These are phyloP conservation scores for Buathra laborator DNA, from an alignment of 2,888 invertebrate genomes.

Conservation along the genomic window DNA sequence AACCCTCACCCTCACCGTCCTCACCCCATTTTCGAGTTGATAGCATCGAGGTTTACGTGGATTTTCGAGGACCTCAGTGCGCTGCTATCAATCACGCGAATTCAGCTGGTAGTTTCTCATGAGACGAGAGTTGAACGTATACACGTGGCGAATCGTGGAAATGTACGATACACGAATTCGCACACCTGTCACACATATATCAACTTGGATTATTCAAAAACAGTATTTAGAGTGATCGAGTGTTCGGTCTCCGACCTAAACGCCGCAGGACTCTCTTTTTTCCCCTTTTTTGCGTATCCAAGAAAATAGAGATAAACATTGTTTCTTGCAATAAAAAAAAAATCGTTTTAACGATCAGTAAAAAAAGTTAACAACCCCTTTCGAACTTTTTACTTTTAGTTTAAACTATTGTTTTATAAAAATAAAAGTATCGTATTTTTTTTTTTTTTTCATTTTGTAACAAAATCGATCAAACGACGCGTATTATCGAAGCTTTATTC, in stretches of 20 bases:
- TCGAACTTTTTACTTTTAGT: too few relatives aligned
- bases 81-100: slow-evolving; percentile 13
- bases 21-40: not conserved
- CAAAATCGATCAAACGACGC: too few relatives aligned
- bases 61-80: not conserved
- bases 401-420: too few relatives aligned
- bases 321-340: not conserved
- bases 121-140: slow-evolving; percentile 8
- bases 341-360: too few relatives aligned
- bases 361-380: too few relatives aligned
- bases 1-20: not conserved
- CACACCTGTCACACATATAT: slow-evolving; percentile 37
- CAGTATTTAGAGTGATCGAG: slow-evolving; percentile 8
- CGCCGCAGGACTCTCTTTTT: not conserved
- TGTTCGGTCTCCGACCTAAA: not conserved
- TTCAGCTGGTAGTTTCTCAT: slow-evolving; percentile 24
- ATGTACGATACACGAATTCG: slow-evolving; percentile 51
- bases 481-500: too few relatives aligned
- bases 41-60: not conserved
- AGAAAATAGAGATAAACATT: not conserved
- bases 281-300: not conserved
- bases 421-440: too few relatives aligned
- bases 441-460: too few relatives aligned
- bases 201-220: slow-evolving; percentile 6
- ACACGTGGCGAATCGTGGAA: slow-evolving; percentile 40